Percentiles rank a stretch among this genome's conserved stretches.
Conservation (phyloP, 2,888 invertebrate species). For the Oscheius sp. region DNA sequence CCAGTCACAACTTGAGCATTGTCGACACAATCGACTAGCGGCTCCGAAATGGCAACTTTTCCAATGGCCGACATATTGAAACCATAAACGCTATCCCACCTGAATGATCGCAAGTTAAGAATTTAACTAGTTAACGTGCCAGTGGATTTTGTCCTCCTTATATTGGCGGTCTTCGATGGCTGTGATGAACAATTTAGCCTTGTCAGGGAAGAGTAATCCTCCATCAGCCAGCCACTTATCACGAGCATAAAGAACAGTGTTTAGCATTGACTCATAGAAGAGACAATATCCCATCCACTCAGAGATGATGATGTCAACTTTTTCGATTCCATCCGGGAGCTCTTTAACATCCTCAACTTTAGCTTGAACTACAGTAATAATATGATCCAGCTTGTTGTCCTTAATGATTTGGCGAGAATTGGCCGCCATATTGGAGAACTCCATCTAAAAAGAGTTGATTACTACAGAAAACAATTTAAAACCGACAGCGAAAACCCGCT, state of each 20-base stretch:
- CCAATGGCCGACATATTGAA: constrained; percentile 99
- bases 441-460: constrained; percentile 76
- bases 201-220: constrained; percentile 89
- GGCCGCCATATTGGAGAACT: constrained; percentile 97
- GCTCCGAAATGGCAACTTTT: constrained; percentile 96
- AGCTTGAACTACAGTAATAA: constrained; percentile 72
- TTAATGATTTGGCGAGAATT: constrained; percentile 94
- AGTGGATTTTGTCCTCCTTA: constrained; percentile 99
- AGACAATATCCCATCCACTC: constrained; percentile 88
- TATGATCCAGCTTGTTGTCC: constrained; percentile 73
- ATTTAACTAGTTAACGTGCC: constrained; percentile 72
- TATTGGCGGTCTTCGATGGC: constrained; percentile 89
- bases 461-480: background rate
- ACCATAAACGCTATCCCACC: constrained; percentile 99
- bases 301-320: constrained; percentile 86
- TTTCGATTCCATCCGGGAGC: constrained; percentile 86
- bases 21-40: constrained; percentile 97
- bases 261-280: constrained; percentile 99
- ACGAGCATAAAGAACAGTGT: constrained; percentile 95
- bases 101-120: constrained; percentile 55
- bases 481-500: constrained; percentile 84
- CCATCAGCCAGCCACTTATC: constrained; percentile 89
- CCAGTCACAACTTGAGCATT: constrained; percentile 97
- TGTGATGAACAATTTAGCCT: constrained; percentile 92
- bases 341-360: constrained; percentile 88